phyloP scores from a whole-genome alignment of 2,888 invertebrate genomes.

The Minunthozetes semirufus region DNA sequence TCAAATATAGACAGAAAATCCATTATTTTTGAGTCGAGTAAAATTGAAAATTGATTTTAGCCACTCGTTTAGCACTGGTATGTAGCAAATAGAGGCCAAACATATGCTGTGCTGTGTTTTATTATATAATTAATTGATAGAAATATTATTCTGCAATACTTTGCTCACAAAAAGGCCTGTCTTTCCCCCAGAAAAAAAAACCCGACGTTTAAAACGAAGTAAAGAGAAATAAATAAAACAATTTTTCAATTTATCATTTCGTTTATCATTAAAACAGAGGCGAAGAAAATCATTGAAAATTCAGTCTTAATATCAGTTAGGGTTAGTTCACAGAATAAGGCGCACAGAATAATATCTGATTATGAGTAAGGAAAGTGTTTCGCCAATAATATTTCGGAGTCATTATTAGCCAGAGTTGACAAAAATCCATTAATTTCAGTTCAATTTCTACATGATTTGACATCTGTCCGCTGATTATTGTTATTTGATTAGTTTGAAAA shows the following conservation, averaged over 20 bases:
- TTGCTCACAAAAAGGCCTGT: neutral
- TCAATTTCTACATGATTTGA: constrained; percentile 28
- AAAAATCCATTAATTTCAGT: constrained; percentile 19
- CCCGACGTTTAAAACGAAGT: neutral
- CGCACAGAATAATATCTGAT: neutral
- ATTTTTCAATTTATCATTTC: constrained; percentile 18
- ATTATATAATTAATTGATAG: too few species aligned
- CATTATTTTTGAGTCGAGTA: too few species aligned
- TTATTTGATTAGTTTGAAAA: constrained; percentile 29
- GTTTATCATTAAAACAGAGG: constrained; percentile 9
- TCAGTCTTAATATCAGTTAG: too few species aligned
- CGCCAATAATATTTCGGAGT: neutral
- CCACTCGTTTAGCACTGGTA: too few species aligned
- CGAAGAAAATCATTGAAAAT: neutral
- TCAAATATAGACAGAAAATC: neutral
- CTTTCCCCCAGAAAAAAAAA: neutral
- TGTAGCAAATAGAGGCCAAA: too few species aligned
- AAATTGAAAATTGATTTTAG: too few species aligned
- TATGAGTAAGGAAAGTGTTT: neutral
- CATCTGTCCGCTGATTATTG: constrained; percentile 14
- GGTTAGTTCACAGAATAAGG: neutral
- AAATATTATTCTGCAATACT: neutral
- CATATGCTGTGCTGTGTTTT: too few species aligned
- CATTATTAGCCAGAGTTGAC: neutral
- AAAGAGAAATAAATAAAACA: neutral